Evolutionary conservation across 2,113 vertebrate genomes (phyloP).

Genomic region (Microcebus jonahi): DNA sequence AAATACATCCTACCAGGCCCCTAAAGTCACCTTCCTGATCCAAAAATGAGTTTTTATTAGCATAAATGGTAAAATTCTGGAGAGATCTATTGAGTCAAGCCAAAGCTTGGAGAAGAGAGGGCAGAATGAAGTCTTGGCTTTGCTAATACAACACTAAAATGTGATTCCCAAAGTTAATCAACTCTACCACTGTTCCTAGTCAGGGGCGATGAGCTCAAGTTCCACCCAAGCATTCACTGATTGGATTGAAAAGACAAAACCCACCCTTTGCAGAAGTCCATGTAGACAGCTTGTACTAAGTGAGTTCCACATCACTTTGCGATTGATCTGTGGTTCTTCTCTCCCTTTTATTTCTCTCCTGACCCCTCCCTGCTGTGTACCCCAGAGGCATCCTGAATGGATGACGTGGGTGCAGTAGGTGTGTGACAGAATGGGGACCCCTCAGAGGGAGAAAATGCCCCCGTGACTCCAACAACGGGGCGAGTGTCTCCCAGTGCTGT

Average conservation of each 20-base stretch:
- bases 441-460: neutral
- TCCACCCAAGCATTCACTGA: neutral
- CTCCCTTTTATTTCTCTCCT: neutral
- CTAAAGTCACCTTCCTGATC: neutral
- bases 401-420: neutral
- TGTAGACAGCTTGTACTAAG: neutral
- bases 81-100: neutral
- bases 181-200: neutral
- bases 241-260: conserved; percentile 2
- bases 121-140: neutral
- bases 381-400: neutral
- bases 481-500: neutral
- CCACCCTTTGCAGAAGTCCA: neutral
- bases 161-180: neutral
- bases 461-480: neutral
- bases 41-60: neutral
- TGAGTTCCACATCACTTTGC: neutral
- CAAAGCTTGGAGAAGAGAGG: neutral
- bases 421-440: neutral
- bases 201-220: neutral
- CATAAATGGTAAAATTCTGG: neutral
- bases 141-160: neutral
- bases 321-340: neutral
- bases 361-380: neutral
- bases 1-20: neutral